Conservation (phyloP, 2,797 vertebrate species). For the Euthynnus affinis region DNA sequence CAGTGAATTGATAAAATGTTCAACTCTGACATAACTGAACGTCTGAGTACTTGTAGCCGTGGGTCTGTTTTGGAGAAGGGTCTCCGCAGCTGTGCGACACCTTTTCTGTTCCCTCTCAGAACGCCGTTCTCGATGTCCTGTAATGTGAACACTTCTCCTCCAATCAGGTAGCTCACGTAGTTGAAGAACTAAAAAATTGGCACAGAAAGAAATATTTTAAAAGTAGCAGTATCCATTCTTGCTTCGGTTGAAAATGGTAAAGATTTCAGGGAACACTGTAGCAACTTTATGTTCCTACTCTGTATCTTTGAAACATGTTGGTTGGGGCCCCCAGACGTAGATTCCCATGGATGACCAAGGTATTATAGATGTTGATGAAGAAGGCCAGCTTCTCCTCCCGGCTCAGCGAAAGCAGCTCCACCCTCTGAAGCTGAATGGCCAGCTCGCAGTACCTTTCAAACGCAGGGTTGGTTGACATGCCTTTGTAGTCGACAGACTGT, state of each 20-base stretch:
- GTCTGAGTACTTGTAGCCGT: slow-evolving; percentile 80
- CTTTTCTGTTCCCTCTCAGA: slow-evolving; percentile 87
- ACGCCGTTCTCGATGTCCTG: slow-evolving; percentile 90
- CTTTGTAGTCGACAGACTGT: slow-evolving; percentile 87
- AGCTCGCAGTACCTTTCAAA: slow-evolving; percentile 86
- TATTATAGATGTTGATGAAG: slow-evolving; percentile 90
- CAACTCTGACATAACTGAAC: background rate
- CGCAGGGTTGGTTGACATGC: slow-evolving; percentile 78
- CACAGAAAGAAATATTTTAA: background rate
- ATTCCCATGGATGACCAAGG: slow-evolving; percentile 87
- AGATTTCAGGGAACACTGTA: background rate
- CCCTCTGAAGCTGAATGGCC: slow-evolving; percentile 85
- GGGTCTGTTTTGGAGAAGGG: slow-evolving; percentile 88
- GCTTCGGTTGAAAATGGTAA: too few species aligned
- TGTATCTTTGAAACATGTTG: slow-evolving; percentile 89
- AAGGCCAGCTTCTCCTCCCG: slow-evolving; percentile 88
- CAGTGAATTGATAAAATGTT: background rate
- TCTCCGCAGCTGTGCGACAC: slow-evolving; percentile 83
- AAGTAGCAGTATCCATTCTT: background rate
- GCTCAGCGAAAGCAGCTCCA: slow-evolving; percentile 84
- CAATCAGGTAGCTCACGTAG: slow-evolving; percentile 89
- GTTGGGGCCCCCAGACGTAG: slow-evolving; percentile 84
- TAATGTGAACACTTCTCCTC: slow-evolving; percentile 88
- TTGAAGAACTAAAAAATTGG: slow-evolving; percentile 84
- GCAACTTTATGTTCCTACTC: slow-evolving; percentile 71